Evolutionary conservation across 2,797 vertebrate genomes (phyloP).

Genomic region (Prionace glauca): DNA sequence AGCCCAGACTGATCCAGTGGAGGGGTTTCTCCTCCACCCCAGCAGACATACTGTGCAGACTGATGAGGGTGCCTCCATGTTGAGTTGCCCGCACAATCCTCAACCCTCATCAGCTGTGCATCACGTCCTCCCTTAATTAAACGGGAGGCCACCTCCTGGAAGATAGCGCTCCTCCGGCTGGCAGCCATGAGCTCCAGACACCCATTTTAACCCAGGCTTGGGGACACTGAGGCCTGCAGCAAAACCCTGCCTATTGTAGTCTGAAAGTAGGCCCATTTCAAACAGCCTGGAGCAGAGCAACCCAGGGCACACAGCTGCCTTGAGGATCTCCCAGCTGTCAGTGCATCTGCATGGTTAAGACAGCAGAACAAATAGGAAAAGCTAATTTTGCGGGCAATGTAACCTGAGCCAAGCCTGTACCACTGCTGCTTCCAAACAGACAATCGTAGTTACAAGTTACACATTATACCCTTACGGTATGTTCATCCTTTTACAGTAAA

Average conservation of each 20-base stretch:
- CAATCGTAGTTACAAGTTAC: neutral
- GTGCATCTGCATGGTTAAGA: too few relatives aligned
- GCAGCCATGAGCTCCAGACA: neutral
- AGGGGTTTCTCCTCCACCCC: too few relatives aligned
- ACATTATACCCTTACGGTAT: neutral
- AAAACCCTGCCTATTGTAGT: neutral
- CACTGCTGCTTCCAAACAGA: neutral
- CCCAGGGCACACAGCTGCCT: neutral
- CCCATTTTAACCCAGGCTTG: neutral
- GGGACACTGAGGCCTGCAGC: too few relatives aligned
- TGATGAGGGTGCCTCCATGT: too few relatives aligned
- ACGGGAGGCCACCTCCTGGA: too few relatives aligned
- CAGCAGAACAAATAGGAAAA: neutral
- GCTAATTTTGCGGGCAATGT: neutral
- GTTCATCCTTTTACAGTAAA: slow-evolving; percentile 5
- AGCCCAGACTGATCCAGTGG: too few relatives aligned
- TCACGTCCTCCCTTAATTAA: too few relatives aligned
- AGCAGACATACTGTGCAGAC: too few relatives aligned
- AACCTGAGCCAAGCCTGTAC: neutral
- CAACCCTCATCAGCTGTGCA: too few relatives aligned
- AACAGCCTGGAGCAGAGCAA: neutral
- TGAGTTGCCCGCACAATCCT: too few relatives aligned
- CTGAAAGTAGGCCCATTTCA: neutral
- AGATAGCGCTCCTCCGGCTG: too few relatives aligned
- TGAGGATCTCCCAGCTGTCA: neutral